Conservation (phyloP, 2,888 invertebrate genomes). For the Pollenia angustigena region DNA sequence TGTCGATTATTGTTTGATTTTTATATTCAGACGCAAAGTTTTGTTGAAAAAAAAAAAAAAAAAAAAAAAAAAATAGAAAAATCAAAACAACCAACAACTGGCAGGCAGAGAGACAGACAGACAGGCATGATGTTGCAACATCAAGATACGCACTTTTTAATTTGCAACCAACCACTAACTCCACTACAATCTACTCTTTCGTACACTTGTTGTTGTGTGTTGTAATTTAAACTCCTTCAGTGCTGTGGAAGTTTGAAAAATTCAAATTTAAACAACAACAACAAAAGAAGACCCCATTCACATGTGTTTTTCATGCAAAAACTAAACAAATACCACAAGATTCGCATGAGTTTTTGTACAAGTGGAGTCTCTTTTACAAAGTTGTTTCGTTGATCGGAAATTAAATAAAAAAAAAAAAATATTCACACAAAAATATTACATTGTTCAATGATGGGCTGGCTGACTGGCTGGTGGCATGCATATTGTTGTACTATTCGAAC, state of each 20-base stretch:
- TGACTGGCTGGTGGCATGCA: neutral
- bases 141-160: constrained; percentile 74
- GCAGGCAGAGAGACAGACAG: neutral
- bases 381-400: neutral
- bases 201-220: constrained; percentile 13
- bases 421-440: constrained; percentile 50
- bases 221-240: neutral
- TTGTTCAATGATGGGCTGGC: constrained; percentile 41
- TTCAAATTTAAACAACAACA: neutral
- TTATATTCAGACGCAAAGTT: constrained; percentile 12
- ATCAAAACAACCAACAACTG: constrained; percentile 41
- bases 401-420: constrained; percentile 18
- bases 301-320: constrained; percentile 55
- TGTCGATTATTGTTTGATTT: constrained; percentile 69
- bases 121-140: constrained; percentile 66
- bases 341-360: constrained; percentile 45
- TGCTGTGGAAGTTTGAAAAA: neutral
- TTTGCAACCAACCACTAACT: constrained; percentile 62
- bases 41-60: neutral
- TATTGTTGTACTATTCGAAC: neutral
- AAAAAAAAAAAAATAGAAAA: neutral
- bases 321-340: constrained; percentile 51
- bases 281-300: constrained; percentile 68
- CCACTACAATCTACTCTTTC: constrained; percentile 15
- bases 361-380: constrained; percentile 9